phyloP scores from a whole-genome alignment of 1,140 invertebrate species.

The Coelopa frigida region DNA sequence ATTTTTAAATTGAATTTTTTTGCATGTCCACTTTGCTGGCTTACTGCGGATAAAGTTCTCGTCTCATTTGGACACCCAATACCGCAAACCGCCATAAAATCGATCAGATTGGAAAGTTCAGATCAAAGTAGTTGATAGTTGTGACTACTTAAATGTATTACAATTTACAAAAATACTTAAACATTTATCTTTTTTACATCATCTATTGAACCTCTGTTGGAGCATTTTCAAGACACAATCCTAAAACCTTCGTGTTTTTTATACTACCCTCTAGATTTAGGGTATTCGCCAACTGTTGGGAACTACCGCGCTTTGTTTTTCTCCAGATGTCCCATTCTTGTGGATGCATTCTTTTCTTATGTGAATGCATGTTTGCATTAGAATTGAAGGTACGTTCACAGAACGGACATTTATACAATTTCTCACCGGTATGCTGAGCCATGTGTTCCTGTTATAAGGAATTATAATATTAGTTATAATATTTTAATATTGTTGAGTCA shows the following conservation, averaged over 20 bases:
- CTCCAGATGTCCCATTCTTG: conserved; percentile 39
- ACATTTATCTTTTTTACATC: conserved; percentile 1
- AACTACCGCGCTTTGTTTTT: conserved; percentile 36
- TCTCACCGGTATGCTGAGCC: conserved; percentile 40
- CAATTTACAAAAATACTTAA: background rate
- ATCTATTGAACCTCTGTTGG: too few relatives aligned
- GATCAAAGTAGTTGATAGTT: background rate
- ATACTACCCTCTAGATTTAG: background rate
- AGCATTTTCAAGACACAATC: too few relatives aligned
- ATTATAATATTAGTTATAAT: background rate
- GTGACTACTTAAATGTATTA: background rate
- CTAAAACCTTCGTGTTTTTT: background rate
- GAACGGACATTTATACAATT: conserved; percentile 39
- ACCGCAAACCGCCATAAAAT: too few relatives aligned
- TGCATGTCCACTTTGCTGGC: too few relatives aligned
- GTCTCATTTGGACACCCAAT: too few relatives aligned
- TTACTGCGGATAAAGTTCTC: too few relatives aligned
- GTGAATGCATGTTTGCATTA: conserved; percentile 42
- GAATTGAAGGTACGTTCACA: conserved; percentile 40
- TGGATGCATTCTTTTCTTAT: conserved; percentile 41
- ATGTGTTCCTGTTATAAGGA: conserved; percentile 33
- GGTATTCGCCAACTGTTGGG: conserved; percentile 15
- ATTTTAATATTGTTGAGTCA: background rate
- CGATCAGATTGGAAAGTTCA: conserved; percentile 27
- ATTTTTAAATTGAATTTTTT: too few relatives aligned